Base-by-base conservation (phyloP, 64 coral and sea anemone species). In the Montipora foliosa region DNA sequence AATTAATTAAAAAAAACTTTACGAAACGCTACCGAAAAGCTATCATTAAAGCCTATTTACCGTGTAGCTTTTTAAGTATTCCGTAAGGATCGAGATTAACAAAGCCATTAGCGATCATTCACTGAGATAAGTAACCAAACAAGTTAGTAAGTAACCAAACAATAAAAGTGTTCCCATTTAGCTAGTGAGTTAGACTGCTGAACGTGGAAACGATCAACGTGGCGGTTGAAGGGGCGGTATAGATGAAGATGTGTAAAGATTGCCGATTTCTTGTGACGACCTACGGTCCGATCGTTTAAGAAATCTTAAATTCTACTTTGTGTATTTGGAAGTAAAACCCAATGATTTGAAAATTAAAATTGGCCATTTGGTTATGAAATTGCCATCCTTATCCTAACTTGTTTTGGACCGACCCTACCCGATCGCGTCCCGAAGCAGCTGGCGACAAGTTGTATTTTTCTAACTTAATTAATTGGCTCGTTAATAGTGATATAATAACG, bases 91-190 rank as follows among this genome's bases (percentile, higher is more conserved):
- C 50, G 0, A 67, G 47, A 5, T 15, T 8, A 84, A 10, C 81
- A 67, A 48, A 67, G 29, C 13, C 6, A 84, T 37, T 22, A 20
- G 4, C 46, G 60, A 48, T 46, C 8, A 16, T 21, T 6, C 58
- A 4, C 29, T 2, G 5, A 71, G 82, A 50, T 72, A 71, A 49
- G 62, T 49, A 50, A 45, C 45, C 47, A 70, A 86, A 86, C 82
- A 86, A 49, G 29, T 1, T 1, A 37, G 29, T 71, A 71, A 49
- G 62, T 49, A 50, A 45, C 45, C 47, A 70, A 86, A 86, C 82
- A 86, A 49, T 19, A 12, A 8, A 86, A 50, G 82, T 71, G 82
- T 47, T 86, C 71, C 49, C 29, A 50, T 12, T 84, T n/a, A 49
- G 9, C 62, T 49, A 71, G 62, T 67, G 60, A 82, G 25, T 61